These are phyloP conservation scores for Eupeodes latifasciatus DNA, from an alignment of 2,888 invertebrate genomes.

Conservation along the genomic window DNA sequence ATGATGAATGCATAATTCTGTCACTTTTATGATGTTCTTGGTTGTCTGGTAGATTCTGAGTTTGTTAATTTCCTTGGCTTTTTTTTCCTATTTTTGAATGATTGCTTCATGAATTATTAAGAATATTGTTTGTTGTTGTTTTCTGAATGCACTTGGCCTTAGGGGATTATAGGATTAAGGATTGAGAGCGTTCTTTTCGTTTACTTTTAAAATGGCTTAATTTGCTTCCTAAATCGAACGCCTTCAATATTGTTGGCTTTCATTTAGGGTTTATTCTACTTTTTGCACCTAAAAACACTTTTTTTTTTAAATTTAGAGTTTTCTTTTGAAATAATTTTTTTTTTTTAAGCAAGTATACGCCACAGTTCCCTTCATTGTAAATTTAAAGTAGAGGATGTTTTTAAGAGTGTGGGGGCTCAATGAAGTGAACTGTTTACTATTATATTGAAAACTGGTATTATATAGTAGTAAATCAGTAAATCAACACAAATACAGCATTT, in stretches of 20 bases:
- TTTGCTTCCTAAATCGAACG: no score
- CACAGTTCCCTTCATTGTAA: background rate
- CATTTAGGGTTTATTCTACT: no score
- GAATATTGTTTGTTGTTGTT: background rate
- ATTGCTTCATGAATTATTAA: constrained; percentile 1
- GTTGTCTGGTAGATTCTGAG: constrained; percentile 34
- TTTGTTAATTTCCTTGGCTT: background rate
- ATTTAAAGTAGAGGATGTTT: no score
- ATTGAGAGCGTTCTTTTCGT: background rate
- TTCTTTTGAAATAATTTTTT: background rate
- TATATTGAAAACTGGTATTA: no score
- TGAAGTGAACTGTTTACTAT: no score
- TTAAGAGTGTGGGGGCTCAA: no score
- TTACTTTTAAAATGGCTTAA: background rate
- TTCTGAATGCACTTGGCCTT: constrained; percentile 13
- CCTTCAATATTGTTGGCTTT: no score
- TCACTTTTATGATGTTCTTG: constrained; percentile 42
- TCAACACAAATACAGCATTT: no score
- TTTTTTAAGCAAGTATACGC: background rate
- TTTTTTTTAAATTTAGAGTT: constrained; percentile 1
- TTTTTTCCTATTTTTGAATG: constrained; percentile 11
- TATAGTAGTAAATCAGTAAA: no score
- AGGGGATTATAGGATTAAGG: background rate
- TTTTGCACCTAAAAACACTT: no score
- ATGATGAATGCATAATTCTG: constrained; percentile 69